These are phyloP conservation scores for Hexactinellida sp. DNA, from an alignment of 37 sponge, comb jelly and placozoan genomes.

Conservation along the genomic window DNA sequence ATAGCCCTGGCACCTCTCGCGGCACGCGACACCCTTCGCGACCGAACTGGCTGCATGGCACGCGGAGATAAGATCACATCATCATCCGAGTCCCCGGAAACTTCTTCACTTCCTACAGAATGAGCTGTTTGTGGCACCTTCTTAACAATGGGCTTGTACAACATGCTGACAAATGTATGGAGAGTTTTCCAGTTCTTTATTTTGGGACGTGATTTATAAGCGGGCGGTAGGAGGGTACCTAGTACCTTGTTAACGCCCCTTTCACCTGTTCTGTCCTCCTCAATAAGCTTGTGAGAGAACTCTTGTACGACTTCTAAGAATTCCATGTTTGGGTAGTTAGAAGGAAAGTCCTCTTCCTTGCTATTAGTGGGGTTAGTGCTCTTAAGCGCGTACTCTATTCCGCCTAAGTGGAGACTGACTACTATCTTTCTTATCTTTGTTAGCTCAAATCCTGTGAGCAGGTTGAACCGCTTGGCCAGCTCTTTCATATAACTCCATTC, in stretches of 20 bases:
- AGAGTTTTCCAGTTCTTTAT: not conserved
- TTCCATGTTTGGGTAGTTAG: conserved; percentile 34
- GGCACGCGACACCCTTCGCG: not conserved
- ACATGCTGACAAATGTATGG: not conserved
- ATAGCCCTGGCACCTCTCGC: not conserved
- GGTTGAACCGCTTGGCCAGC: conserved; percentile 46
- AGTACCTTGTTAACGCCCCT: conserved; percentile 43
- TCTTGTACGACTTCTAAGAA: conserved; percentile 74
- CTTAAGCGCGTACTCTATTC: not conserved
- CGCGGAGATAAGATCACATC: not conserved
- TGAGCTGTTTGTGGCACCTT: not conserved
- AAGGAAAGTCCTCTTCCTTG: not conserved
- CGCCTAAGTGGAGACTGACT: conserved; percentile 45
- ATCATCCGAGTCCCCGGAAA: not conserved
- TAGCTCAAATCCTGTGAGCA: conserved; percentile 55
- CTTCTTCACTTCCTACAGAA: not conserved
- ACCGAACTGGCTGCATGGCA: not conserved
- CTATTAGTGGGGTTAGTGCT: not conserved
- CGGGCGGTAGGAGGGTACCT: not conserved
- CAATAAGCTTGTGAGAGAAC: conserved; percentile 68
- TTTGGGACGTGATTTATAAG: not conserved
- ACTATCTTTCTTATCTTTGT: conserved; percentile 46
- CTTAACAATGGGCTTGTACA: not conserved
- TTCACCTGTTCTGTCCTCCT: conserved; percentile 59
- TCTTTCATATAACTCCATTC: conserved; percentile 33